Evolutionary conservation across 2,797 vertebrate genomes (phyloP).

Genomic region (Malacoraja senta): DNA sequence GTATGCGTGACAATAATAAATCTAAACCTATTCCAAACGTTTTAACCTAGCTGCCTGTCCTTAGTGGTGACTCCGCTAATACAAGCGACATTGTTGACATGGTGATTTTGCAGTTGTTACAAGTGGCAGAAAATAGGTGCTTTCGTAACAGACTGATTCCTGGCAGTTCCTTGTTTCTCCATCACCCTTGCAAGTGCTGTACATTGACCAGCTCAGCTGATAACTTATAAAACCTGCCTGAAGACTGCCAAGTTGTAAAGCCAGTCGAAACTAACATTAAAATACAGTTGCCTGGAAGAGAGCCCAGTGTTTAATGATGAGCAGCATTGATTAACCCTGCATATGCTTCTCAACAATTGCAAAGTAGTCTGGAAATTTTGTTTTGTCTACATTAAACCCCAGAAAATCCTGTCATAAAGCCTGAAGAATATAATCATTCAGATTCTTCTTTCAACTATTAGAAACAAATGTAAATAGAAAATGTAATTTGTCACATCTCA

Average conservation of each 20-base stretch:
- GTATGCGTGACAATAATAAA: too few relatives aligned
- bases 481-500: conserved; percentile 20
- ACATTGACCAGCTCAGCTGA: neutral
- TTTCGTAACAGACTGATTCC: neutral
- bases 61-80: neutral
- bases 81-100: neutral
- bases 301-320: neutral
- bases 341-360: neutral
- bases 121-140: neutral
- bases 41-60: neutral
- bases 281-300: neutral
- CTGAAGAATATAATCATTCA: conserved; percentile 13
- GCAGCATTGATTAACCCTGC: neutral
- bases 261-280: neutral
- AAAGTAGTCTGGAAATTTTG: conserved; percentile 11
- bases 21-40: neutral
- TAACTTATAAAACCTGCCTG: conserved; percentile 2
- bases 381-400: conserved; percentile 24
- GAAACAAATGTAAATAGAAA: conserved; percentile 28
- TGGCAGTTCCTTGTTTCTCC: neutral
- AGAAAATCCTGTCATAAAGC: neutral
- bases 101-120: neutral
- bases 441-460: neutral
- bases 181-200: neutral
- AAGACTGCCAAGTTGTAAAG: neutral